These are phyloP conservation scores for Scaptomyza polygonia DNA, from an alignment of 2,888 invertebrate genomes.

Conservation along the genomic window DNA sequence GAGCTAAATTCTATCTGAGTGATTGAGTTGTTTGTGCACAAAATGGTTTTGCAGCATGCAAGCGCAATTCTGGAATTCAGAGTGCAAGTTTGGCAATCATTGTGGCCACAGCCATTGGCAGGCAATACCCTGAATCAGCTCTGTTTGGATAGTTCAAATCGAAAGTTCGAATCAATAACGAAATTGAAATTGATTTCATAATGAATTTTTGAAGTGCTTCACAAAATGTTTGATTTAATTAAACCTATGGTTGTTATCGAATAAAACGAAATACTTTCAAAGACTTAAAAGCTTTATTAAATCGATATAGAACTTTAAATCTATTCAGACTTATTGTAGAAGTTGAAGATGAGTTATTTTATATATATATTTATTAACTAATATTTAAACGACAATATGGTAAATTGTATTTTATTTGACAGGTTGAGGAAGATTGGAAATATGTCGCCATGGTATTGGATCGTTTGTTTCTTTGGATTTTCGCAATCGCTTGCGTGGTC, in stretches of 20 bases:
- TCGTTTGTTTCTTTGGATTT: conserved; percentile 97
- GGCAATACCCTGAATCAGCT: conserved; percentile 38
- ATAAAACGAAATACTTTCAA: neutral
- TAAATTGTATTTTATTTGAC: conserved; percentile 39
- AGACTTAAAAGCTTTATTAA: too few species aligned
- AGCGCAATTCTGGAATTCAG: conserved; percentile 41
- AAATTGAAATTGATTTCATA: conserved; percentile 52
- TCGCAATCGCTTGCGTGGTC: conserved; percentile 95
- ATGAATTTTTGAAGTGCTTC: conserved; percentile 16
- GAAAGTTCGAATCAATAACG: conserved; percentile 28
- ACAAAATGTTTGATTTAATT: conserved; percentile 6
- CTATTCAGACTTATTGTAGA: too few species aligned
- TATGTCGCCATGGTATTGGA: conserved; percentile 98
- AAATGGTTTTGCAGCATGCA: conserved; percentile 55
- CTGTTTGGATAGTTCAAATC: conserved; percentile 30
- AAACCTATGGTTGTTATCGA: neutral
- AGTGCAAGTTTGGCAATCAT: conserved; percentile 44
- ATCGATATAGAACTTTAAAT: too few species aligned
- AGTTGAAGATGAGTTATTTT: too few species aligned
- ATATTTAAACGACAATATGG: neutral
- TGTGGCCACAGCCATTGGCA: conserved; percentile 39
- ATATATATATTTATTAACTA: too few species aligned
- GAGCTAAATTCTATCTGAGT: conserved; percentile 54
- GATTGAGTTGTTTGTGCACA: conserved; percentile 75
- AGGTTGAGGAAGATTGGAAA: conserved; percentile 99